Conservation (phyloP, 1,140 invertebrate species). For the Drosophila azteca region DNA sequence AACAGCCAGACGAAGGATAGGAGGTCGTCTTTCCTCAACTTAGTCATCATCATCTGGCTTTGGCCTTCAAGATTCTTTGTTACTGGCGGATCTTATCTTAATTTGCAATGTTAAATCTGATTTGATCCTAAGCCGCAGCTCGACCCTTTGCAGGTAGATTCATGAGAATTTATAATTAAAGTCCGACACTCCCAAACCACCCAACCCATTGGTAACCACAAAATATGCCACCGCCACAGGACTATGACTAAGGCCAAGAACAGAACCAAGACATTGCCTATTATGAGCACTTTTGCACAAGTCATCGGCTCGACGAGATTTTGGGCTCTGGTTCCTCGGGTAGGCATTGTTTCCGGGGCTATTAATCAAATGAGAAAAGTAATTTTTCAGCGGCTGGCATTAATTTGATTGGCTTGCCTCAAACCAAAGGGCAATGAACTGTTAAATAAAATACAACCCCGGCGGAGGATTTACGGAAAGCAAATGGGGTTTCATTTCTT, state of each 20-base stretch:
- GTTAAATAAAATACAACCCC: slow-evolving; percentile 29
- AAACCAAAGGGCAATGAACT: slow-evolving; percentile 54
- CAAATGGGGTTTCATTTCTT: neutral
- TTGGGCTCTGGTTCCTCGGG: neutral
- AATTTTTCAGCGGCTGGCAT: slow-evolving; percentile 54
- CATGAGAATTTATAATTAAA: no score
- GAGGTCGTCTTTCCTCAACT: slow-evolving; percentile 9
- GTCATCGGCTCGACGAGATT: slow-evolving; percentile 1
- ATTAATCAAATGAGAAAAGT: slow-evolving; percentile 56
- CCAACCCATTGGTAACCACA: slow-evolving; percentile 27
- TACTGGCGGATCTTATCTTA: slow-evolving; percentile 36
- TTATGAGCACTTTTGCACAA: slow-evolving; percentile 35
- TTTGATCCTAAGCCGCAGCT: neutral
- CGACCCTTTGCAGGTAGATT: slow-evolving; percentile 24
- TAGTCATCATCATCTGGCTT: slow-evolving; percentile 8
- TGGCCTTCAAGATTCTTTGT: slow-evolving; percentile 25
- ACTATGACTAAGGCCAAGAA: slow-evolving; percentile 29
- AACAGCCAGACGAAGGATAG: neutral
- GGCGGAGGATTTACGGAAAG: slow-evolving; percentile 12
- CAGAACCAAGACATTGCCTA: no score
- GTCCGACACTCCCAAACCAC: no score
- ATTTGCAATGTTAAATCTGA: slow-evolving; percentile 52
- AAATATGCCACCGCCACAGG: slow-evolving; percentile 37
- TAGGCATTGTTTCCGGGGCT: slow-evolving; percentile 38
- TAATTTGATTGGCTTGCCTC: slow-evolving; percentile 48